phyloP scores from a whole-genome alignment of 35 echinoderm and acorn worm species.

The Amphiura filiformis region DNA sequence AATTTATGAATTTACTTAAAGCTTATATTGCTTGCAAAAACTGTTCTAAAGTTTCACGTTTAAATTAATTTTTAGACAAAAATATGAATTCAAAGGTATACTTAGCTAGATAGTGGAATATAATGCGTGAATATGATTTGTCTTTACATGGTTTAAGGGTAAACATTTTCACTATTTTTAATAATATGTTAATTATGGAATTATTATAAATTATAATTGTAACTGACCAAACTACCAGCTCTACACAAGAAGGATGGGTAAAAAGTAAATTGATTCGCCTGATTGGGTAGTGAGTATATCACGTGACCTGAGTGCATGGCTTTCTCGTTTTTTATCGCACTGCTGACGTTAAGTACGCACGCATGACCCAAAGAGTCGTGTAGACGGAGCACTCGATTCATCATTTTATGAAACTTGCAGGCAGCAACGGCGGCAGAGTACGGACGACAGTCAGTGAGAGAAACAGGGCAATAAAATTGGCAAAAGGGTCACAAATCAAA shows the following conservation, averaged over 20 bases:
- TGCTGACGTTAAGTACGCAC: background rate
- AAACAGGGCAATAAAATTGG: conserved; percentile 34
- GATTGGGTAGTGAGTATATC: background rate
- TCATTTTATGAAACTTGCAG: background rate
- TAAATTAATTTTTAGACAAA: too few relatives aligned
- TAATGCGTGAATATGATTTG: too few relatives aligned
- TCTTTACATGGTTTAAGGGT: too few relatives aligned
- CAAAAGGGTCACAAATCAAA: conserved; percentile 49
- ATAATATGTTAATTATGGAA: too few relatives aligned
- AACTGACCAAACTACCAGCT: too few relatives aligned
- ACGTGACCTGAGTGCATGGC: background rate
- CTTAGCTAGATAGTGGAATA: too few relatives aligned
- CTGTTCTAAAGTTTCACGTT: too few relatives aligned
- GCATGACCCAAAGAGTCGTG: background rate
- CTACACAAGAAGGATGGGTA: background rate
- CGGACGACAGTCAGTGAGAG: background rate
- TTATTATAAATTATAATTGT: too few relatives aligned
- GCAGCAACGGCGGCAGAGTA: background rate
- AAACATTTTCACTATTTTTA: too few relatives aligned
- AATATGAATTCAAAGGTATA: too few relatives aligned
- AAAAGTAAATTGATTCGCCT: conserved; percentile 4
- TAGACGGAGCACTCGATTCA: background rate
- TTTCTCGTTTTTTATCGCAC: conserved; percentile 3
- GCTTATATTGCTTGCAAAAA: too few relatives aligned
- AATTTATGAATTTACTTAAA: too few relatives aligned